Evolutionary conservation across 2,797 vertebrate species (phyloP).

Genomic region (Pipistrellus nathusii): DNA sequence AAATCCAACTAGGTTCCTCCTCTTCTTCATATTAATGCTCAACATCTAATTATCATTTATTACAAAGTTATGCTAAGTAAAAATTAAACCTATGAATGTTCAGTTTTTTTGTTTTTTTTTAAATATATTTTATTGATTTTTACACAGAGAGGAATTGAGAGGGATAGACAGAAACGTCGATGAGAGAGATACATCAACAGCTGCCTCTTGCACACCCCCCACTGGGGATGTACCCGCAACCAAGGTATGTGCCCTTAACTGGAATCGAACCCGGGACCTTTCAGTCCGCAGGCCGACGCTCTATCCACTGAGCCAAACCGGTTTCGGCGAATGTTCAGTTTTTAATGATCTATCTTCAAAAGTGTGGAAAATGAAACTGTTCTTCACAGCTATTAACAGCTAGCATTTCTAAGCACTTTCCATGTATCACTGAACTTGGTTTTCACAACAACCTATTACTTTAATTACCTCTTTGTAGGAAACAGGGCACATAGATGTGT

Average conservation of each 20-base stretch:
- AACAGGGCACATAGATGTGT: not conserved
- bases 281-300: too few species aligned
- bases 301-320: too few species aligned
- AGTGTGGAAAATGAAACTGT: not conserved
- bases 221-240: too few species aligned
- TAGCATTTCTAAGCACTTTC: not conserved
- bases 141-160: too few species aligned
- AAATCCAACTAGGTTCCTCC: not conserved
- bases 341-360: constrained; percentile 41
- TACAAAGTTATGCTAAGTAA: not conserved
- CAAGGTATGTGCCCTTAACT: too few species aligned
- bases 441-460: constrained; percentile 13
- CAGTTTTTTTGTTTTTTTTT: too few species aligned
- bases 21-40: not conserved
- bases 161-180: too few species aligned
- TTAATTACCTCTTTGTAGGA: not conserved
- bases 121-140: too few species aligned
- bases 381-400: not conserved
- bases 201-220: too few species aligned
- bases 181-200: too few species aligned
- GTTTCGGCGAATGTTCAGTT: not conserved
- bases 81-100: constrained; percentile 20
- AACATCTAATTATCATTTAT: constrained; percentile 3
- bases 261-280: too few species aligned
- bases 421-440: not conserved